phyloP scores from a whole-genome alignment of 2,113 vertebrate species.

The Aplodontia rufa region DNA sequence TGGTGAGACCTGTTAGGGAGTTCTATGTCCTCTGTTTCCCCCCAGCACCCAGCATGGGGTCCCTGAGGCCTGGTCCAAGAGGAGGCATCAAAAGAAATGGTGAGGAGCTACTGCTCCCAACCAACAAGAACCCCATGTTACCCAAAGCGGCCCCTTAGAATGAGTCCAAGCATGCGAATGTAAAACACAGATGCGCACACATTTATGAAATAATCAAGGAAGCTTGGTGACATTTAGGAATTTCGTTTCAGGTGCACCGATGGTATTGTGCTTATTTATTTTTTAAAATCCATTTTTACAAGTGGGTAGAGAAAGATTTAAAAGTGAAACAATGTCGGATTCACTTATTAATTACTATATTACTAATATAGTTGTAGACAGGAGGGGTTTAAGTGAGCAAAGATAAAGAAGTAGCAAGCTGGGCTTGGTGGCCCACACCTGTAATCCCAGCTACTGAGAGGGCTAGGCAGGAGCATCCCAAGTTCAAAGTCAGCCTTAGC shows the following conservation, averaged over 20 bases:
- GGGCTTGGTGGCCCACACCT: neutral
- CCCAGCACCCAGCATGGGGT: neutral
- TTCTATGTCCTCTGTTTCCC: neutral
- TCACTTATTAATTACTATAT: neutral
- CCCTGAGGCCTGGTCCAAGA: neutral
- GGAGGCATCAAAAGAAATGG: neutral
- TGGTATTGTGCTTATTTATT: neutral
- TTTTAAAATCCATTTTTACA: neutral
- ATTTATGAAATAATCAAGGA: neutral
- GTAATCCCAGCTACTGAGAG: neutral
- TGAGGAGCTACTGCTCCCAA: neutral
- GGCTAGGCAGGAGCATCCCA: neutral
- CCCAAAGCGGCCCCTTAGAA: neutral
- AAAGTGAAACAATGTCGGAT: neutral
- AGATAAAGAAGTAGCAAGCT: neutral
- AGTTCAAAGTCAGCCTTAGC: too few relatives aligned
- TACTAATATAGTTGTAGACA: neutral
- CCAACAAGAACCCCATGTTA: neutral
- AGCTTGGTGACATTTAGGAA: neutral
- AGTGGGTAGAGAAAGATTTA: neutral
- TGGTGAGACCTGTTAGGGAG: neutral
- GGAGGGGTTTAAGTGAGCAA: neutral
- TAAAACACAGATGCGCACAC: neutral
- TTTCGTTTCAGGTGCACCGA: neutral
- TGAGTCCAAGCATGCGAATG: neutral